Evolutionary conservation across 2,797 vertebrate species (phyloP), one percentile per base, ranked within the genome.

Genomic region (Myotis myotis): DNA sequence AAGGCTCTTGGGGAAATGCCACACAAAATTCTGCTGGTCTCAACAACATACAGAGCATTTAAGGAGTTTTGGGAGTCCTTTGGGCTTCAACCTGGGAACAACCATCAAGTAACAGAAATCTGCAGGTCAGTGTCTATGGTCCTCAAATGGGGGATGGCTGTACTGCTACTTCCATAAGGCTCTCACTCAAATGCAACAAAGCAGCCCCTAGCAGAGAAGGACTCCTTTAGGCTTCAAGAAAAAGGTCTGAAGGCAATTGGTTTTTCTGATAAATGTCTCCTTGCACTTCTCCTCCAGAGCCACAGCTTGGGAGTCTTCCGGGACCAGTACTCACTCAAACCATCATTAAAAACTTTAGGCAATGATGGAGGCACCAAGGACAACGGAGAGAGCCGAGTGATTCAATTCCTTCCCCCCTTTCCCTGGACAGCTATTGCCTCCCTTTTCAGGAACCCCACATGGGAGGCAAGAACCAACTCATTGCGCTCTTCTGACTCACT

Each of bases 401-500:
- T 30, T 62, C 75, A 55, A 62, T 23, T 81, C 60, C 22, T 91
- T 79, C 44, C 51, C 55, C 49, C 20, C 30, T 66, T 80, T 70
- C 53, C 82, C 78, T 84, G 33, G 53, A 68, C 28, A 93, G 72
- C 19, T 94, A 62, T 49, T 85, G 41, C 20, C 41, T 81, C 57
- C 76, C 66, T 94, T 80, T 62, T 89, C 62, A 79, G 53, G 75
- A 80, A 81, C 13, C 36, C 83, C 79, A 95, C 41, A 74, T 53
- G 57, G 68, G 33, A 95, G 64, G 94, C 23, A 91, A 95, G 44
- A 95, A 89, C 47, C 25, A 95, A 92, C 22, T 91, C 71, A 55
- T 22, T 85, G 41, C 19, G 88, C 90, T 75, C 86, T 96, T 95
- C 64, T 92, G 74, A 93, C 33, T 87, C 93, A 93, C 19, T 75